Conservation (phyloP, 1,140 invertebrate species). For the Pissodes strobi region DNA sequence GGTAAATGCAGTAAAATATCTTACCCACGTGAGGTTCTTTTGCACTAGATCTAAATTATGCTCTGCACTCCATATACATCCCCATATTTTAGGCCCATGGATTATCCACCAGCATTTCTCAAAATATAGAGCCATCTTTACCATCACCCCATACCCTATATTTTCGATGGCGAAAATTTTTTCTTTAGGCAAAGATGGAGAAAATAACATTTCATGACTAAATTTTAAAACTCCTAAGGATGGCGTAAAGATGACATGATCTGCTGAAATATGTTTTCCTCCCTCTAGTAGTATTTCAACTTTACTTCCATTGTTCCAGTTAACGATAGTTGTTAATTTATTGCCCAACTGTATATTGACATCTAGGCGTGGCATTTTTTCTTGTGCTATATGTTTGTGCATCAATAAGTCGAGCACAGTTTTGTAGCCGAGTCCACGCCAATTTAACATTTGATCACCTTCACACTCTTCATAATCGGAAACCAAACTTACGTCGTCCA, state of each 20-base stretch:
- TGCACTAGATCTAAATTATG: neutral
- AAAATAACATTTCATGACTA: conserved; percentile 62
- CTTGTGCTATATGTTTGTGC: conserved; percentile 34
- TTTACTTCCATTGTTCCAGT: conserved; percentile 24
- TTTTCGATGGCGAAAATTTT: conserved; percentile 67
- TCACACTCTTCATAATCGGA: conserved; percentile 30
- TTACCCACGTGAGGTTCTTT: neutral
- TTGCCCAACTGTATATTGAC: conserved; percentile 39
- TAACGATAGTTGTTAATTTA: conserved; percentile 41
- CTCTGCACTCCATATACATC: conserved; percentile 58
- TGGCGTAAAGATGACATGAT: conserved; percentile 71
- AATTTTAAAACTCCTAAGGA: conserved; percentile 73
- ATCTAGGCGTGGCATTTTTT: conserved; percentile 13
- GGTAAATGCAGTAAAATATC: conserved; percentile 22
- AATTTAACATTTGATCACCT: conserved; percentile 30
- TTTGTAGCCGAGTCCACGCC: conserved; percentile 44
- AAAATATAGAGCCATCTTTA: conserved; percentile 78
- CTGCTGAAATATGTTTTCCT: conserved; percentile 58
- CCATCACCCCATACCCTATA: conserved; percentile 70
- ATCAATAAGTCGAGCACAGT: conserved; percentile 44
- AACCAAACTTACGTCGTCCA: conserved; percentile 6
- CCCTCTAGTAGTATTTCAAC: conserved; percentile 42
- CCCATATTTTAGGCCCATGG: conserved; percentile 40
- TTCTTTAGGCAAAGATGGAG: conserved; percentile 62
- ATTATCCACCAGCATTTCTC: conserved; percentile 58